Base-by-base conservation (phyloP, 2,113 vertebrate species). In the Microcebus jonahi region DNA sequence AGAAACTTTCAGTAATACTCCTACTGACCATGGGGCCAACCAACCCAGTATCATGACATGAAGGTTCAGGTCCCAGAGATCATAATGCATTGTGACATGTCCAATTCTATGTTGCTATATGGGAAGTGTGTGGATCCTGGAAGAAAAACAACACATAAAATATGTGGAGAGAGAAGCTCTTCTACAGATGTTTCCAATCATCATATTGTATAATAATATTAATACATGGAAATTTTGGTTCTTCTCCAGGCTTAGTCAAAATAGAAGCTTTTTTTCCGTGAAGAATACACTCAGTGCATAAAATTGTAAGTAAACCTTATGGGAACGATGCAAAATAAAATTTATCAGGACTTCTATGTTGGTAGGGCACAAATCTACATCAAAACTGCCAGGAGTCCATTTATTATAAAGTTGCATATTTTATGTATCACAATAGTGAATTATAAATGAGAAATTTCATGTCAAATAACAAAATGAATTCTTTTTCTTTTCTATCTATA, bases 31-130 rank as follows among this genome's bases (percentile, higher is more conserved):
- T 34, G 42, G 4, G 45, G 8, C 9, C 76, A 5, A 25, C 25
- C 34, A 20, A 61, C 5, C 4, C 61, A 50, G 14, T 8, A 23
- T 45, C 15, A 21, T 27, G 39, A 80, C 25, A 75, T 39, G 63
- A 80, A 87, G 63, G 39, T 25, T 2, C 45, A 84, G 39, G 20
- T 2, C 11, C 11, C 63, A 31, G 27, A 70, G 0, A 20, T n/a
- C 39, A 48, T 3, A 18, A 31, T 3, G 2, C 29, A 36, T 5
- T 48, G 70, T 39, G 12, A 20, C 5, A 27, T 50, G 27, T 14
- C 15, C 45, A 70, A 6, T 31, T 10, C 1, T 1, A 10, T 14
- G 36, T 31, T 10, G 11, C 10, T n/a, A 2, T 20, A 1, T 29
- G 21, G 17, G 1, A 63, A 45, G 7, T 2, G 14, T 13, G 23